Percentiles rank a stretch among this genome's conserved stretches.
phyloP scores from a whole-genome alignment of 2,888 invertebrate species.

The Anagyrus pseudococci region DNA sequence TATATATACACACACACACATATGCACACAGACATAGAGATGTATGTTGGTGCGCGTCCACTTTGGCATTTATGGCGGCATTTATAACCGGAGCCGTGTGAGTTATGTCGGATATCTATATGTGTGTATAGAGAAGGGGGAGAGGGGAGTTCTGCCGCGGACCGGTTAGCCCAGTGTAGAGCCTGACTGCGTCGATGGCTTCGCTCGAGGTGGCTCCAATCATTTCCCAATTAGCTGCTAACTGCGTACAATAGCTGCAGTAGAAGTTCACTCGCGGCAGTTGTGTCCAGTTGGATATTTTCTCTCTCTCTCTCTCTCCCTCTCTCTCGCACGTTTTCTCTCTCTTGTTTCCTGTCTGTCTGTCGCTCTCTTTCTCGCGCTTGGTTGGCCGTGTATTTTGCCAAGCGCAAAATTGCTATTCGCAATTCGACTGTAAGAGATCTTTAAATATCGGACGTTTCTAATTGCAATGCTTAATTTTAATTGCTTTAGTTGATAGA shows the following conservation, averaged over 20 bases:
- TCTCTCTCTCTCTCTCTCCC: neutral
- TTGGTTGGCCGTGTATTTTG: neutral
- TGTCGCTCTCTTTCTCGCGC: neutral
- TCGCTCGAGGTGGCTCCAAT: conserved; percentile 52
- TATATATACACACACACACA: neutral
- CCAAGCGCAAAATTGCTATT: neutral
- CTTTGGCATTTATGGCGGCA: conserved; percentile 47
- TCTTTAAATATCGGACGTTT: too few species aligned
- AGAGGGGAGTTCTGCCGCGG: too few species aligned
- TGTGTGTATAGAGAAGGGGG: conserved; percentile 14
- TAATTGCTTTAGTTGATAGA: too few species aligned
- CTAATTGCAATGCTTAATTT: too few species aligned
- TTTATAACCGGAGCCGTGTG: conserved; percentile 40
- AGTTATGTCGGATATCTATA: conserved; percentile 2
- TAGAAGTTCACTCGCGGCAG: neutral
- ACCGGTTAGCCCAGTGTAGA: too few species aligned
- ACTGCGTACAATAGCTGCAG: conserved; percentile 47
- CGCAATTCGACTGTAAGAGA: neutral
- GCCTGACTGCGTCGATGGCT: conserved; percentile 22
- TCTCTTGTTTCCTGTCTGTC: neutral
- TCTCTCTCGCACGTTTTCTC: neutral
- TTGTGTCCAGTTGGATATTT: too few species aligned
- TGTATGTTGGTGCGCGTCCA: conserved; percentile 23
- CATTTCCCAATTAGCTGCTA: conserved; percentile 59
- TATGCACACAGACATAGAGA: neutral